Evolutionary conservation across 2,888 invertebrate species (phyloP), one percentile per base, ranked within the genome.

Genomic region (Pterostichus niger): DNA sequence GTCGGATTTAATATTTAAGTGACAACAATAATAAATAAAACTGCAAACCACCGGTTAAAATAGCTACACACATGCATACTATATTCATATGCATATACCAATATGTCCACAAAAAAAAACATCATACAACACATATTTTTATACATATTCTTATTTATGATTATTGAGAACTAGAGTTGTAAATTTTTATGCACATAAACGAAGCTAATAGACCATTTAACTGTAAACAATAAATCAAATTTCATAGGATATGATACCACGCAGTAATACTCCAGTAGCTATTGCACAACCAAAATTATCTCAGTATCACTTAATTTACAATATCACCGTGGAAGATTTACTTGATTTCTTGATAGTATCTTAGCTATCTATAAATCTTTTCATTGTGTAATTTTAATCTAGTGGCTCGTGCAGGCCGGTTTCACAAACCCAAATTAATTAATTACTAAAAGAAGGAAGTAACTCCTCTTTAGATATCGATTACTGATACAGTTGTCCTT

Each of bases 341-440:
- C 64, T 64, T n/a, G 64, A 64, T 64, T 64, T 9, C 35, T 64
- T 31, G 40, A 40, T 40, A 40, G 40, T 40, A 40, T 40, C 40
- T 40, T 40, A 40, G 40, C 40, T 76, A 76, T 54, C 76, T 31
- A 76, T 76, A 76, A 76, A 76, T 76, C 76, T 33, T 17, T 40
- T 40, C 15, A 56, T 76, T 76, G 76, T 76, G 76, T 52, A 76
- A 35, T 54, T 76, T 54, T 76, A 76, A 76, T 54, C 76, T 54
- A 76, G 76, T 76, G 76, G 76, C 76, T 76, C 76, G 76, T 76
- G 76, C 76, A 56, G 17, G 76, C 76, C 76, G 76, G 76, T 76
- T 54, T 54, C 56, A 76, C 76, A 76, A 76, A 76, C 56, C 76
- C 76, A 35, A 76, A 76, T 76, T 76, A 76, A 76, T 76, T 76